Base-by-base conservation (phyloP, 1,140 invertebrate genomes). In the Bombus breviceps region DNA sequence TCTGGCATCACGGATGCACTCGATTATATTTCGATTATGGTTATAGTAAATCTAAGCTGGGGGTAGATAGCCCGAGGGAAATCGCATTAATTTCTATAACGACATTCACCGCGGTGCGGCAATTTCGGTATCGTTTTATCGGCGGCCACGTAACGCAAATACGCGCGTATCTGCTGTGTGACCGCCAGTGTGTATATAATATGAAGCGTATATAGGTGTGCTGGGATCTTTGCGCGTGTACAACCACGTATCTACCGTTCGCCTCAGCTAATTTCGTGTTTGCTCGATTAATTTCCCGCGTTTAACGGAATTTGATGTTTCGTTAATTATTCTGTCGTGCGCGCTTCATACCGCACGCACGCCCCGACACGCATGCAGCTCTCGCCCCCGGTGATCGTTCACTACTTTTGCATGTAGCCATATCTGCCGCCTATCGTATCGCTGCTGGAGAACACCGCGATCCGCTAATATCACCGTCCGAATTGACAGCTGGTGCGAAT, bases 261-360 rank as follows among this genome's bases (percentile, higher is more conserved):
- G 91, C 89, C 90, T 88, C 88, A 90, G 92, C 93, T 93, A 93
- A 94, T 93, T 93, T 93, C 91, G 92, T 93, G 90, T 93, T 93
- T 93, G 92, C 90, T 91, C 91, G 91, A 93, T 94, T 93, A 93
- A 94, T 93, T 94, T 90, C 87, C 89, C 87, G 88, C 90, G 89
- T 93, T 93, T 93, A 93, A 93, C 92, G 92, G 92, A 93, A 93
- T 93, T 93, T 92, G 91, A 92, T 93, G 92, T 92, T 91, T 92
- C 92, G 91, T 91, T 93, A 93, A 94, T 94, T 94, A 94, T 92
- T 93, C 92, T 92, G 90, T 92, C 92, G 90, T 86, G 89, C 87
- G 86, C 86, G 87, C 88, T 91, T 92, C 85, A 85, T 81, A 79
- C 82, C 41, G 81, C 75, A 79, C 86, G 86, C 88, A 81, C 81